Percentiles rank a stretch among this genome's conserved stretches.
Evolutionary conservation across 1,140 invertebrate species (phyloP).

Genomic region (Rhagoletis pomonella): DNA sequence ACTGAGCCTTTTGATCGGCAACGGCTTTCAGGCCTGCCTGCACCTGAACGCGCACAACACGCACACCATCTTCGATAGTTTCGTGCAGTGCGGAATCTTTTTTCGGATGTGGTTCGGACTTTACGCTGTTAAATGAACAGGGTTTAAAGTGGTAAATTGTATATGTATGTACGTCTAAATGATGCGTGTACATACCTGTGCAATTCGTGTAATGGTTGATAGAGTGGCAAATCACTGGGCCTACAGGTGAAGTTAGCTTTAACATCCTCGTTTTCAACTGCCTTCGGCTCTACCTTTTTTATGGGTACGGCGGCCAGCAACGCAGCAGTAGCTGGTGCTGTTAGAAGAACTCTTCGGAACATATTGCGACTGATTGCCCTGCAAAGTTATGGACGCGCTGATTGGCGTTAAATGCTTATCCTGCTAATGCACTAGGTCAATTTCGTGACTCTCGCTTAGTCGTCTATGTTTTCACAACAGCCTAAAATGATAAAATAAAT

Average conservation of each 20-base stretch:
- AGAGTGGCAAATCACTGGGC: constrained; percentile 69
- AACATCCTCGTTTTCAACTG: not conserved
- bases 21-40: constrained; percentile 62
- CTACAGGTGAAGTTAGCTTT: constrained; percentile 62
- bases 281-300: constrained; percentile 11
- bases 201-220: constrained; percentile 61
- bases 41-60: constrained; percentile 64
- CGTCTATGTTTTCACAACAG: constrained; percentile 10
- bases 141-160: not conserved
- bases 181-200: constrained; percentile 52
- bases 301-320: constrained; percentile 64
- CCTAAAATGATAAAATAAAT: not conserved
- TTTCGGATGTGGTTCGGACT: constrained; percentile 31
- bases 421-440: not conserved
- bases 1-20: constrained; percentile 61
- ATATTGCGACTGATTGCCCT: constrained; percentile 57
- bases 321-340: constrained; percentile 61
- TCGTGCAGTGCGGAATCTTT: constrained; percentile 60
- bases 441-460: not conserved
- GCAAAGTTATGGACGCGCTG: not conserved
- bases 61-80: constrained; percentile 64
- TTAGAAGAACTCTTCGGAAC: constrained; percentile 60
- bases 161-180: not conserved
- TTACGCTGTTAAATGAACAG: constrained; percentile 23
- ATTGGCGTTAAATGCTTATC: constrained; percentile 11